Conservation (phyloP, 2,888 invertebrate species). For the Celastrina argiolus region DNA sequence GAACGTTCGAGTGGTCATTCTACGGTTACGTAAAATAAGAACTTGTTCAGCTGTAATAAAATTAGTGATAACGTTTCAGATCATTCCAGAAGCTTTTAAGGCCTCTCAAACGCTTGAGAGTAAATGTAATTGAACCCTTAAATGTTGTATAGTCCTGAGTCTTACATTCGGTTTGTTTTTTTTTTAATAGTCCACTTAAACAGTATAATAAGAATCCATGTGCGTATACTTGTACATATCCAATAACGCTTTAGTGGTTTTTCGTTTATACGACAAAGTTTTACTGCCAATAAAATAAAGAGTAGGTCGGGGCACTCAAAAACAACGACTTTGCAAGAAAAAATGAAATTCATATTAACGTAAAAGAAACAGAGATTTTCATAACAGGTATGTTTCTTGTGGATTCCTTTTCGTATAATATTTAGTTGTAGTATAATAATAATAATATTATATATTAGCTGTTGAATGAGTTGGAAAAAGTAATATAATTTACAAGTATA, state of each 20-base stretch:
- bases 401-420: not conserved
- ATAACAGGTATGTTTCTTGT: not conserved
- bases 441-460: not conserved
- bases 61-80: not conserved
- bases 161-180: not conserved
- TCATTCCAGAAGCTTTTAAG: not conserved
- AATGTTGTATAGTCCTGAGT: not conserved
- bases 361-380: constrained; percentile 19
- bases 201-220: not conserved
- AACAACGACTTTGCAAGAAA: constrained; percentile 15
- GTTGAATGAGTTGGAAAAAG: too few species aligned
- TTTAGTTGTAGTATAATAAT: too few species aligned
- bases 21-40: too few species aligned
- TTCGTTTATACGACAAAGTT: constrained; percentile 24
- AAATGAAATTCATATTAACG: constrained; percentile 25
- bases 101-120: not conserved
- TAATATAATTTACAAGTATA: too few species aligned
- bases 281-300: constrained; percentile 26
- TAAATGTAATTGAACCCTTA: not conserved
- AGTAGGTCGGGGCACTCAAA: constrained; percentile 20
- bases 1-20: too few species aligned
- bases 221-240: constrained; percentile 14
- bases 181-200: not conserved
- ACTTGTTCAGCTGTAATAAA: too few species aligned
- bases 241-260: constrained; percentile 23